These are phyloP conservation scores for Lanius ludovicianus DNA, from an alignment of 2,113 vertebrate genomes.

Conservation along the genomic window DNA sequence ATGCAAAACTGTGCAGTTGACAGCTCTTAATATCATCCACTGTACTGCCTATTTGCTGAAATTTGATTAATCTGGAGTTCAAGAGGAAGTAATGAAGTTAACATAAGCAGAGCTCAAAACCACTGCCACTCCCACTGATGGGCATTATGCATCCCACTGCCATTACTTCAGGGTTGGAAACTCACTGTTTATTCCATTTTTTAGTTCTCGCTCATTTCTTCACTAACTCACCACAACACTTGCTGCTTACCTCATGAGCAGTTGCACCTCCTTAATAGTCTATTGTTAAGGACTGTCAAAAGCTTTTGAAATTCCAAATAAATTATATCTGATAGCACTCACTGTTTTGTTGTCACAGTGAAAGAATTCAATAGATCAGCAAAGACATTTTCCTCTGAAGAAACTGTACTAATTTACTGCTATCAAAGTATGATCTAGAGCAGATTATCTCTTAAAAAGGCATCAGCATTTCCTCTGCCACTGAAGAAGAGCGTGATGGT, in stretches of 20 bases:
- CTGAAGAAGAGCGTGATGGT: background rate
- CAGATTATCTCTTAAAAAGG: background rate
- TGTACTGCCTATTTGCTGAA: background rate
- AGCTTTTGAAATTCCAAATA: conserved; percentile 25
- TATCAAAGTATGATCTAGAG: background rate
- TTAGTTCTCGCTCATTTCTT: background rate
- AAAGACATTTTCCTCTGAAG: background rate
- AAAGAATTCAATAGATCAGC: conserved; percentile 34
- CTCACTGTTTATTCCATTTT: background rate
- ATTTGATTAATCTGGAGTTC: background rate
- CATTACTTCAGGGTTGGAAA: background rate
- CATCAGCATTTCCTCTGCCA: background rate
- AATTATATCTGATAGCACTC: background rate
- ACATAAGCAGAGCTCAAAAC: background rate
- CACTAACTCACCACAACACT: background rate
- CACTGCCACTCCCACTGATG: background rate
- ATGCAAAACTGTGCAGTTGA: background rate
- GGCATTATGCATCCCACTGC: background rate
- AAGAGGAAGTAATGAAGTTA: background rate
- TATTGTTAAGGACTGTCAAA: conserved; percentile 13
- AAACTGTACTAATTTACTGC: conserved; percentile 14
- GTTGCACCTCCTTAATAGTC: background rate
- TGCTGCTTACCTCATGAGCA: background rate
- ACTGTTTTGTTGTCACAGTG: conserved; percentile 3
- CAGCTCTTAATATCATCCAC: background rate